phyloP scores from a whole-genome alignment of 2,888 invertebrate genomes.

The Teleogryllus oceanicus region DNA sequence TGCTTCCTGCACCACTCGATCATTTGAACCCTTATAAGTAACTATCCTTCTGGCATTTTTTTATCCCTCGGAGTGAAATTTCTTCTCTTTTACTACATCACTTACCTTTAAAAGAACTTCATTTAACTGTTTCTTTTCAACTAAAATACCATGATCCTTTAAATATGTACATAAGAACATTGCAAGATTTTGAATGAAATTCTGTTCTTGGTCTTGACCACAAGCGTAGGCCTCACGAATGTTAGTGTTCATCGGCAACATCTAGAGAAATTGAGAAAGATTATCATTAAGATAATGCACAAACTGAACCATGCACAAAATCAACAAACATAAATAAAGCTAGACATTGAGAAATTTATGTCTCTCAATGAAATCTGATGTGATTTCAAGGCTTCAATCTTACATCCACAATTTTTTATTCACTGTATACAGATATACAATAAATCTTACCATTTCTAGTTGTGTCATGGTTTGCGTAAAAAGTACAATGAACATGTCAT shows the following conservation, averaged over 20 bases:
- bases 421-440: neutral
- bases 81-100: neutral
- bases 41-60: too few species aligned
- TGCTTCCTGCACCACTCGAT: too few species aligned
- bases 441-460: slow-evolving; percentile 61
- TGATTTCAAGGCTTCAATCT: too few species aligned
- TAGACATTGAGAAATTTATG: too few species aligned
- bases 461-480: slow-evolving; percentile 91
- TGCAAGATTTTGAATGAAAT: slow-evolving; percentile 97
- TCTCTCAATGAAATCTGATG: too few species aligned
- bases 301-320: too few species aligned
- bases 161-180: slow-evolving; percentile 95
- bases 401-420: neutral
- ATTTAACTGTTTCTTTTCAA: slow-evolving; percentile 76
- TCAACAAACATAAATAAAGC: too few species aligned
- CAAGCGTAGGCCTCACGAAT: slow-evolving; percentile 90
- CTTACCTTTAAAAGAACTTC: slow-evolving; percentile 67
- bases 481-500: slow-evolving; percentile 85
- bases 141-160: slow-evolving; percentile 89
- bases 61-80: too few species aligned
- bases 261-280: slow-evolving; percentile 48
- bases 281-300: too few species aligned
- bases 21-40: too few species aligned
- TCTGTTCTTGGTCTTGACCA: slow-evolving; percentile 95
- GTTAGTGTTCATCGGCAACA: slow-evolving; percentile 87